Evolutionary conservation across 2,113 vertebrate species (phyloP).

Genomic region (Panthera uncia): DNA sequence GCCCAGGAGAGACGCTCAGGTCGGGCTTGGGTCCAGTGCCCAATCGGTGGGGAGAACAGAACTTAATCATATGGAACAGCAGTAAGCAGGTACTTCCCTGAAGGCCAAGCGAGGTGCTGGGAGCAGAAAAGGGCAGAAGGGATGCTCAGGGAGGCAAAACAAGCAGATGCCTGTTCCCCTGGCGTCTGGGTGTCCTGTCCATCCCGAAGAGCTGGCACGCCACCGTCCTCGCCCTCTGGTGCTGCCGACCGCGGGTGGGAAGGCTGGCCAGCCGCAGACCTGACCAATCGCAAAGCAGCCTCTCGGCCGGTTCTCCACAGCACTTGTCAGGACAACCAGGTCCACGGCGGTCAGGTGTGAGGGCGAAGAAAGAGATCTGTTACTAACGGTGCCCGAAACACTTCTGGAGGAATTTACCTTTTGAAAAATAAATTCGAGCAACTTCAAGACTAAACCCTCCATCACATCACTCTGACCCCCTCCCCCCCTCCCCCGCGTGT

Average conservation of each 20-base stretch:
- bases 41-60: neutral
- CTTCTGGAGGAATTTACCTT: neutral
- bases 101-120: neutral
- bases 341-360: neutral
- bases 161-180: fast-evolving
- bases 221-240: neutral
- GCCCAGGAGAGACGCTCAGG: neutral
- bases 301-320: neutral
- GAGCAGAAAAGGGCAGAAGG: neutral
- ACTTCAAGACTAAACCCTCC: neutral
- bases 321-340: neutral
- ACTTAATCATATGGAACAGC: neutral
- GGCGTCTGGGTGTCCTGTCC: neutral
- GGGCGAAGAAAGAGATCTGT: neutral
- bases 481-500: fast-evolving
- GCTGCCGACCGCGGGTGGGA: neutral
- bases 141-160: neutral
- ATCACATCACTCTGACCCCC: neutral
- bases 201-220: neutral
- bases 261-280: neutral
- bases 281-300: neutral
- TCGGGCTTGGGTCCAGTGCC: neutral
- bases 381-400: neutral
- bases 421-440: neutral
- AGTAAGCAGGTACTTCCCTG: neutral